Evolutionary conservation across 1,140 invertebrate genomes (phyloP), one percentile per base, ranked within the genome.

Genomic region (Drosophila ficusphila): DNA sequence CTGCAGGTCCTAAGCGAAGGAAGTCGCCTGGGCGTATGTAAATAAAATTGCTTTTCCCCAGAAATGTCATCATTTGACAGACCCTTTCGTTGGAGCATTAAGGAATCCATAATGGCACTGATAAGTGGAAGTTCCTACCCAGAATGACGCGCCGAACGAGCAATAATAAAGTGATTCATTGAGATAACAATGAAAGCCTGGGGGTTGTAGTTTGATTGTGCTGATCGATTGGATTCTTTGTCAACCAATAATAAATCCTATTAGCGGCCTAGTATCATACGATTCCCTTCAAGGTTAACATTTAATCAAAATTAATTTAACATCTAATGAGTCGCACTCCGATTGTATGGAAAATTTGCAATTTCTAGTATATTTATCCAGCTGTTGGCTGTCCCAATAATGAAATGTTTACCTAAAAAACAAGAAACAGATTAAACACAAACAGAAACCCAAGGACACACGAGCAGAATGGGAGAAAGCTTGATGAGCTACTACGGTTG

Each of bases 41-140:
- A 69, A 69, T 54, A 69, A 46, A 54, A 69, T 69, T 38, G 19
- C 51, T 12, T 56, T 44, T 38, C 16, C 49, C 23, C 64, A 16
- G 33, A 69, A 56, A 56, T 56, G 33, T 46, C 65, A 69, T 69
- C 49, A 69, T 69, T 46, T 69, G 39, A 19, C 21, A 46, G 42
- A 19, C 58, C 58, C 34, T 49, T 67, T 14, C 4, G 34, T 31
- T 42, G 29, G 25, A 14, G 18, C 49, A 67, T 42, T 56, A 23
- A 18, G 21, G 18, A 5, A 29, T 57, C n/a, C 18, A 47, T 39
- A 39, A 34, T 38, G 51, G 19, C 27, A 19, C 12, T 67, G 61
- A 69, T 51, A 67, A 51, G 58, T 65, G 42, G 34, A 19, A 42
- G 27, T 41, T 49, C 14, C 42, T 16, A 52, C 31, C 8, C 19